phyloP scores from a whole-genome alignment of 2,888 invertebrate species.

The Clanis bilineata region DNA sequence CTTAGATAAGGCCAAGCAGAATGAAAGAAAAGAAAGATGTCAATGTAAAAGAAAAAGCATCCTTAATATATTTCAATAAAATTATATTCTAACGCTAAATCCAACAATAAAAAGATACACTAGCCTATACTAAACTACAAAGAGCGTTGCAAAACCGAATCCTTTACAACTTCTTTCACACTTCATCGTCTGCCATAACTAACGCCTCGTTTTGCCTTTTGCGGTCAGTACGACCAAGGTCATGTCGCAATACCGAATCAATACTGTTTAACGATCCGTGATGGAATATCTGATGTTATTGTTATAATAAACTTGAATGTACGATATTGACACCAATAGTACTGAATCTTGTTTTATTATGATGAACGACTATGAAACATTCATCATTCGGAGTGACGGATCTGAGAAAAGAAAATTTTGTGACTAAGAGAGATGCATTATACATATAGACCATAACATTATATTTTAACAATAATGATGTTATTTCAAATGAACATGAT shows the following conservation, averaged over 20 bases:
- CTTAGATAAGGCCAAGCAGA: too few relatives aligned
- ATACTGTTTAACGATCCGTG: slow-evolving; percentile 29
- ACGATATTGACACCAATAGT: slow-evolving; percentile 8
- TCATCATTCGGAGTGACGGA: background rate
- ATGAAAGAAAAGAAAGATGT: too few relatives aligned
- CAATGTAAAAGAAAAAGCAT: too few relatives aligned
- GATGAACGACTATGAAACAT: background rate
- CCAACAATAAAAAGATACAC: background rate
- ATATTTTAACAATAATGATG: background rate
- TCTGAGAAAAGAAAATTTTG: background rate
- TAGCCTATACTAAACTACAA: background rate
- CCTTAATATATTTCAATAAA: background rate
- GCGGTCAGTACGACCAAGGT: slow-evolving; percentile 29
- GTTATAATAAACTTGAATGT: slow-evolving; percentile 17
- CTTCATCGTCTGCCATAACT: background rate
- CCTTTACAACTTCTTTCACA: background rate
- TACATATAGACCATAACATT: too few relatives aligned
- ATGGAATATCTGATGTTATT: slow-evolving; percentile 18
- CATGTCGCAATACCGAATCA: slow-evolving; percentile 27
- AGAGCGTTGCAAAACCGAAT: background rate
- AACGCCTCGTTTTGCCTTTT: slow-evolving; percentile 18
- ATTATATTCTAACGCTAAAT: background rate
- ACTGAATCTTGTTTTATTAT: background rate
- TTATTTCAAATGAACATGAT: background rate
- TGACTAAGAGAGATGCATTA: too few relatives aligned